These are phyloP conservation scores for Muscidifurax raptorellus DNA, from an alignment of 1,140 invertebrate species.

Conservation along the genomic window DNA sequence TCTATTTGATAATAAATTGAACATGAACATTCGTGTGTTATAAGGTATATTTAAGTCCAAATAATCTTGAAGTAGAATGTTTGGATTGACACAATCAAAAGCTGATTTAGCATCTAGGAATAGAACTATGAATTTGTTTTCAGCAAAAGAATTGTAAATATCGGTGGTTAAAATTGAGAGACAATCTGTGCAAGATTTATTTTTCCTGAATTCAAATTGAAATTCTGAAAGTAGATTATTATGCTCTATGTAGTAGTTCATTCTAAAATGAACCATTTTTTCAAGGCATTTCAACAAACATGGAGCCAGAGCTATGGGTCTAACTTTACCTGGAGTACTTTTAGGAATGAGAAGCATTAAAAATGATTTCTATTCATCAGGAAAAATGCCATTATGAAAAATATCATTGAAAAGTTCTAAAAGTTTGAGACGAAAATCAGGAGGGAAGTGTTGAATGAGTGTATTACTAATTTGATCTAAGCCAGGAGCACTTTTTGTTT, in stretches of 20 bases:
- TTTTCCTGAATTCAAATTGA: conserved; percentile 56
- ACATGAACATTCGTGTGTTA: conserved; percentile 21
- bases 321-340: conserved; percentile 21
- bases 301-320: conserved; percentile 55
- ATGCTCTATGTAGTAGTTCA: conserved; percentile 52
- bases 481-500: not conserved
- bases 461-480: not conserved
- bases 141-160: conserved; percentile 31
- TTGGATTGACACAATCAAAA: conserved; percentile 46
- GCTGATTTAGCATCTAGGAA: conserved; percentile 53
- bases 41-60: conserved; percentile 16
- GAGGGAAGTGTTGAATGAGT: not conserved
- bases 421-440: not conserved
- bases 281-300: conserved; percentile 55
- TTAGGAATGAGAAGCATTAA: conserved; percentile 50
- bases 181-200: conserved; percentile 52
- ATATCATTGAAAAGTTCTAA: not conserved
- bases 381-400: not conserved
- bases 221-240: conserved; percentile 42
- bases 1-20: conserved; percentile 32
- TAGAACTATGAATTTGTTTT: conserved; percentile 7
- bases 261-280: conserved; percentile 55
- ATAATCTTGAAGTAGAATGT: conserved; percentile 42
- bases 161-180: conserved; percentile 25
- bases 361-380: conserved; percentile 49